phyloP scores from a whole-genome alignment of 2,113 vertebrate genomes.

The Athene cunicularia region DNA sequence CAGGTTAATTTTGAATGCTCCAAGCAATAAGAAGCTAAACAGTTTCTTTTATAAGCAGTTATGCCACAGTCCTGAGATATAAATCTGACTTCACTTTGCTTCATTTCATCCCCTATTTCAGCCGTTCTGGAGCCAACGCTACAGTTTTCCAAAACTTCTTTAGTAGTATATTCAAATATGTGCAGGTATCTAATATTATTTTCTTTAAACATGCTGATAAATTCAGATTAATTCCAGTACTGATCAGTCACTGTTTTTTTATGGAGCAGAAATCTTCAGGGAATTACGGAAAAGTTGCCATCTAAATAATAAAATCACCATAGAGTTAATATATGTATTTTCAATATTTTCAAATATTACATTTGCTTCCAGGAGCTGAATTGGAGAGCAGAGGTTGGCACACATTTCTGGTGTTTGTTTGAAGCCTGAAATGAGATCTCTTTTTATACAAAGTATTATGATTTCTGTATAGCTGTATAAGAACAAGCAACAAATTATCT shows the following conservation, averaged over 20 bases:
- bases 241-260: neutral
- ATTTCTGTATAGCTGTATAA: neutral
- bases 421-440: neutral
- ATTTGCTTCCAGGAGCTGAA: neutral
- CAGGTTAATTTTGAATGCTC: neutral
- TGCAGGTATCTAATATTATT: neutral
- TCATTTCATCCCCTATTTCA: neutral
- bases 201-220: neutral
- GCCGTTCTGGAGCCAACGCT: neutral
- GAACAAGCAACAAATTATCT: neutral
- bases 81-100: neutral
- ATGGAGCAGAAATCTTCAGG: neutral
- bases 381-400: neutral
- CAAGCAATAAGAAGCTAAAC: neutral
- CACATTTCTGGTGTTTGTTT: neutral
- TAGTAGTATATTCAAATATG: neutral
- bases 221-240: neutral
- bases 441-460: neutral
- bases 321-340: neutral
- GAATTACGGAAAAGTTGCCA: neutral
- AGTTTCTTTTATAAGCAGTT: neutral
- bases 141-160: neutral
- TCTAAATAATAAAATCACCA: neutral
- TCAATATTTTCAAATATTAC: neutral
- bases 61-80: neutral